Evolutionary conservation across 2,113 vertebrate genomes (phyloP), one percentile per base, ranked within the genome.

Genomic region (Plotosus lineatus): DNA sequence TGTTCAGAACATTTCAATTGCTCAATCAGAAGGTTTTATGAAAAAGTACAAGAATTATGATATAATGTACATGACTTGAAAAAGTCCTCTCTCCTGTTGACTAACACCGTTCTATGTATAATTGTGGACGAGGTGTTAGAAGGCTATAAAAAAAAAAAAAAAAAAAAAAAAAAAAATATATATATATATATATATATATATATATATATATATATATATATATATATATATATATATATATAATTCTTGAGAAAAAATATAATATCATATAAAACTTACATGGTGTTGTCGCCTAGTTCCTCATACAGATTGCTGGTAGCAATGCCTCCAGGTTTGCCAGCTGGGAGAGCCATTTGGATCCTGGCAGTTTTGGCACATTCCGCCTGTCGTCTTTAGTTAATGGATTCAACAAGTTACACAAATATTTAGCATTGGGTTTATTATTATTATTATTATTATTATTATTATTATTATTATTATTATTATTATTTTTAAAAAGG

Each of bases 331-430:
- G 95, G 93, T 93, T 98, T 99, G 81, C 95, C 94, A 1, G 95
- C 93, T 4, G 97, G 96, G 75, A 99, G 82, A 0, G 97, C 94
- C 88, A 97, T 95, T 93, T 99, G 98, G 86, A 99, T 98, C 4
- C 96, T 91, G 0, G 97, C 97, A 2, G 96, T 97, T 94, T 99
- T 99, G 85, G 96, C 97, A 76, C 98, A 98, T 83, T 99, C 98
- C 14, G 95, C 95, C 88, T 99, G 98, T 33, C 96, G 94, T 88
- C 98, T 99, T 94, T 61, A 68, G 0, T 75, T 51, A 44, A 44
- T 31, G 15, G 50, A 78, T 63, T 80, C 53, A 78, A 83, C 56
- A 81, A 71, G 33, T 72, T 51, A 86, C 81, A 83, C 71, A 75
- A 63, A 84, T 58, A 79, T 61, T 71, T 48, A 28, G 26, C 60